Evolutionary conservation across 2,797 vertebrate genomes (phyloP), one percentile per base, ranked within the genome.

Genomic region (Phyllotis vaccarum): DNA sequence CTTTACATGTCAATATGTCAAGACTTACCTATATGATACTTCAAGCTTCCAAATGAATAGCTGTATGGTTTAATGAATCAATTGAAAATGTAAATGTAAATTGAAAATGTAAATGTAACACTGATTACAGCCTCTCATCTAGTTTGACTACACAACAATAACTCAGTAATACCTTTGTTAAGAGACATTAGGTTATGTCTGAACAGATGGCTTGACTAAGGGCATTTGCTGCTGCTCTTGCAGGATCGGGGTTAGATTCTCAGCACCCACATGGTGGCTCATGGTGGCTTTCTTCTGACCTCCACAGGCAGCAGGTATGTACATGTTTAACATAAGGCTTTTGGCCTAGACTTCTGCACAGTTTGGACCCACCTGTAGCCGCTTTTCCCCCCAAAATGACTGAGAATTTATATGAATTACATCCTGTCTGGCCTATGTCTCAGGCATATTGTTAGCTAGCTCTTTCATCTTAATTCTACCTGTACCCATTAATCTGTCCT

Each of bases 131-230:
- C 7, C 43, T 85, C 72, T 29, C 34, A 66, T 24, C 10, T 54
- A 66, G 14, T 58, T 90, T 81, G 78, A 91, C 24, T 56, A 80
- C 22, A 91, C 11, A 83, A 9, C 4, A 92, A 72, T 82, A 89
- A 95, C 37, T 78, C 89, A 85, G 75, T 49, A 34, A 95, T 29
- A 72, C 24, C 66, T 94, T 62, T 81, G 86, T 82, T 82, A 79
- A 88, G 43, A 17, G 56, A 94, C 6, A 90, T 7, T 95, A 29
- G 37, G 46, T 22, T 70, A 12, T 34, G 7, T 11, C 14, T 27
- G 46, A 22, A 37, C 8, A 52, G 64, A 27, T 37, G 64, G 64
- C 9, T 78, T 86, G 52, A 11, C 9, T 22, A 68, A n/a, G 82
- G 62, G 43, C 43, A 68, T 46, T 5, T 52, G 82, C 62, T 52